These are phyloP conservation scores for Apotomis betuletana DNA, from an alignment of 2,888 invertebrate species.

Conservation along the genomic window DNA sequence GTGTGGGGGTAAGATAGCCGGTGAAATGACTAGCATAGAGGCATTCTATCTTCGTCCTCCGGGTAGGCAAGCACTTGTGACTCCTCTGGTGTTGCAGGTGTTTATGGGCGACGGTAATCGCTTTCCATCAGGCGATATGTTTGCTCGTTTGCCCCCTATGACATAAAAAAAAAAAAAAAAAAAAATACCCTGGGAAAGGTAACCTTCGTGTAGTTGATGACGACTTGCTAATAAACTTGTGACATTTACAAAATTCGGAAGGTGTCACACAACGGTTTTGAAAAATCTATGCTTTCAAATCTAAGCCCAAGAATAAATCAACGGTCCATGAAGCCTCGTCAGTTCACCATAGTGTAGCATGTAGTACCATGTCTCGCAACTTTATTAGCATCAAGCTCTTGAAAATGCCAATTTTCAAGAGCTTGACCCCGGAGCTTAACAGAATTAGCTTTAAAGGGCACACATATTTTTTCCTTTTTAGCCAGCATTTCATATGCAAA, in stretches of 20 bases:
- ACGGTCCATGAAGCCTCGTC: constrained; percentile 4
- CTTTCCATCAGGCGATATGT: too few relatives aligned
- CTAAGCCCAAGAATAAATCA: constrained; percentile 7
- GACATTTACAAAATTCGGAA: constrained; percentile 10
- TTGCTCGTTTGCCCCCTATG: too few relatives aligned
- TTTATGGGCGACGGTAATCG: too few relatives aligned
- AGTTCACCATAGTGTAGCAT: constrained; percentile 7
- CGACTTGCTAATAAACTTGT: constrained; percentile 5
- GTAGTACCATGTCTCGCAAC: constrained; percentile 3
- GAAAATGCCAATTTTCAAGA: constrained; percentile 15
- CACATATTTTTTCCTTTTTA: neutral
- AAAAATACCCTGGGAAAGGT: constrained; percentile 15
- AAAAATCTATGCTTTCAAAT: constrained; percentile 16
- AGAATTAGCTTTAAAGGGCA: constrained; percentile 7
- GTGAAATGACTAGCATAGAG: too few relatives aligned
- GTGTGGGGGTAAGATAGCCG: too few relatives aligned
- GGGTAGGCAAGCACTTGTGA: too few relatives aligned
- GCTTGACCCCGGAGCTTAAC: neutral
- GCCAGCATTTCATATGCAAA: too few relatives aligned
- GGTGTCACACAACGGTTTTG: constrained; percentile 5
- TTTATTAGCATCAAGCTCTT: constrained; percentile 11
- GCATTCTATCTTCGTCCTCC: too few relatives aligned
- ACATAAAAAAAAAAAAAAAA: too few relatives aligned
- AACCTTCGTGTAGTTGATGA: constrained; percentile 11
- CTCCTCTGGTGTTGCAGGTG: too few relatives aligned